Evolutionary conservation across 2,888 invertebrate genomes (phyloP).

Genomic region (Sinhomidia bicolor): DNA sequence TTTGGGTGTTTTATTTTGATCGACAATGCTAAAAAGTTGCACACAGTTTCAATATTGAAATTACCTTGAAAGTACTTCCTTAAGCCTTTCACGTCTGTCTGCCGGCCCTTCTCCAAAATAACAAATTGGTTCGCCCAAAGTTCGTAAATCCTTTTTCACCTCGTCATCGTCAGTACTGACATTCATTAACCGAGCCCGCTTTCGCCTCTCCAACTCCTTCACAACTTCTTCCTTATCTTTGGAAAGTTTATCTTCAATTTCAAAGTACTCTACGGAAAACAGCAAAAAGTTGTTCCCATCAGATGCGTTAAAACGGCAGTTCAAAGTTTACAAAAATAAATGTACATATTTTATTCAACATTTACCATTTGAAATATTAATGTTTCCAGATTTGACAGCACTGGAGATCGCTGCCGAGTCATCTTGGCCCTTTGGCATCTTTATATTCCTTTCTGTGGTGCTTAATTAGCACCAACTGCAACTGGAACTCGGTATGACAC

Average conservation of each 20-base stretch:
- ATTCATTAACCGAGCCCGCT: slow-evolving; percentile 96
- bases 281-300: too few relatives aligned
- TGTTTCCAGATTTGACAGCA: slow-evolving; percentile 85
- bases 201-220: slow-evolving; percentile 97
- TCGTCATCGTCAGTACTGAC: slow-evolving; percentile 99
- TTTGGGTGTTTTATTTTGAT: too few relatives aligned
- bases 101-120: slow-evolving; percentile 99
- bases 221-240: slow-evolving; percentile 94
- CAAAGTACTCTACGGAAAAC: slow-evolving; percentile 88
- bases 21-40: background rate
- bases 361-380: slow-evolving; percentile 87
- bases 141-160: slow-evolving; percentile 94
- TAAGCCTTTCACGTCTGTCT: slow-evolving; percentile 94
- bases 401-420: slow-evolving; percentile 82
- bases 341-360: background rate
- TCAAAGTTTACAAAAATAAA: background rate
- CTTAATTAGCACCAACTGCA: too few relatives aligned
- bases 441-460: background rate
- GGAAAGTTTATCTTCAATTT: slow-evolving; percentile 92
- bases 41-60: background rate
- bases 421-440: slow-evolving; percentile 71
- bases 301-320: too few relatives aligned
- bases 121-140: slow-evolving; percentile 97
- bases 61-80: slow-evolving; percentile 92
- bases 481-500: too few relatives aligned